A percentile compares a stretch with the other conserved stretches of the same genome.
Evolutionary conservation across 1,140 invertebrate genomes (phyloP).

Genomic region (Plodia interpunctella): DNA sequence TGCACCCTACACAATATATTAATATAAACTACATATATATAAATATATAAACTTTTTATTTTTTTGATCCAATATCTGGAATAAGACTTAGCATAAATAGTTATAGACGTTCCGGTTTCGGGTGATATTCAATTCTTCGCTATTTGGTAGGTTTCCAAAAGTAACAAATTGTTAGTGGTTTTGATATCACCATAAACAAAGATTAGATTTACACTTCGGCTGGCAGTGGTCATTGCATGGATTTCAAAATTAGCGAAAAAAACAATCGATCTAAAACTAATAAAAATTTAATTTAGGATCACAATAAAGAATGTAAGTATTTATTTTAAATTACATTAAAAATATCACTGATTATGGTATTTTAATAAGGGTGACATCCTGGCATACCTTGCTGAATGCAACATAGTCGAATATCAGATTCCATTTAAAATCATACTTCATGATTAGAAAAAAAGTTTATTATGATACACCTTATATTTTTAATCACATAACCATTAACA

Average conservation of each 20-base stretch:
- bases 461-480: neutral
- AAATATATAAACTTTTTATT: too few relatives aligned
- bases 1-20: too few relatives aligned
- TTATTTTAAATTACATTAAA: slow-evolving; percentile 30
- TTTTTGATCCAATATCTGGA: too few relatives aligned
- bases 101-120: too few relatives aligned
- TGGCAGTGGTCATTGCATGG: neutral
- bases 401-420: neutral
- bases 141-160: too few relatives aligned
- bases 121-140: too few relatives aligned
- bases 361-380: neutral
- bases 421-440: neutral
- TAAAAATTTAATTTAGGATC: slow-evolving; percentile 72
- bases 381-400: neutral
- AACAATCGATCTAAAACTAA: slow-evolving; percentile 48
- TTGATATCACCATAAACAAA: too few relatives aligned
- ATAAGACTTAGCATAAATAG: too few relatives aligned
- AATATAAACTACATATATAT: too few relatives aligned
- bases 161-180: too few relatives aligned
- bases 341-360: slow-evolving; percentile 22
- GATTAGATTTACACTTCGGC: too few relatives aligned
- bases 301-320: slow-evolving; percentile 46
- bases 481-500: slow-evolving; percentile 3
- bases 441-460: neutral
- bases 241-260: slow-evolving; percentile 23